A percentile compares a stretch with the other conserved stretches of the same genome.
Evolutionary conservation across 2,888 invertebrate species (phyloP).

Genomic region (Cephus nigrinus): DNA sequence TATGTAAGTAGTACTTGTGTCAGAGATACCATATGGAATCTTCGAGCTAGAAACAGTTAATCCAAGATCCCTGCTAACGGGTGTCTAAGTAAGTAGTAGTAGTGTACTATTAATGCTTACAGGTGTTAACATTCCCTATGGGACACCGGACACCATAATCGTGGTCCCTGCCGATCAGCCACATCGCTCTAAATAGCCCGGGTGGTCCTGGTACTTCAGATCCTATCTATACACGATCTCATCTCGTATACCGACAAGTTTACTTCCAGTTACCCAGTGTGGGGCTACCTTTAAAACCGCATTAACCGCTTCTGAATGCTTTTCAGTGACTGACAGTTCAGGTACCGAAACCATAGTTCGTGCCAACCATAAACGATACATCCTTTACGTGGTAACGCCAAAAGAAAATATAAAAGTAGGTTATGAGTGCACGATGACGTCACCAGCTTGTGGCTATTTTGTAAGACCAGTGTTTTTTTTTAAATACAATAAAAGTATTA

Average conservation of each 20-base stretch:
- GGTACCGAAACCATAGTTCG: conserved; percentile 6
- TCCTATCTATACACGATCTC: conserved; percentile 45
- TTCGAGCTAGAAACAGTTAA: conserved; percentile 6
- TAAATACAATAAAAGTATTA: too few relatives aligned
- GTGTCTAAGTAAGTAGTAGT: conserved; percentile 1
- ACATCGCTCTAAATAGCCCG: conserved; percentile 41
- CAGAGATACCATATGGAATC: conserved; percentile 6
- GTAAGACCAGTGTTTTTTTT: neutral
- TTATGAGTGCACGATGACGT: neutral
- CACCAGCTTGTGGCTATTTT: neutral
- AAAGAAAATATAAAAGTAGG: neutral
- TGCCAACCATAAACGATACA: neutral
- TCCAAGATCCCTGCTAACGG: neutral
- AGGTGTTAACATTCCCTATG: conserved; percentile 46
- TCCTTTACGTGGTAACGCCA: neutral
- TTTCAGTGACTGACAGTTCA: neutral
- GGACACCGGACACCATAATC: conserved; percentile 44
- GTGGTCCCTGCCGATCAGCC: conserved; percentile 20
- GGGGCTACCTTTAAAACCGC: conserved; percentile 2
- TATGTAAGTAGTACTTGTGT: neutral
- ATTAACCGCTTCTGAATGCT: conserved; percentile 4
- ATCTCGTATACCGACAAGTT: conserved; percentile 23
- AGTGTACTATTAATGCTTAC: conserved; percentile 30
- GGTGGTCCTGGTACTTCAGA: conserved; percentile 42
- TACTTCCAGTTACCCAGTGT: conserved; percentile 31